Conservation (phyloP, 2,888 invertebrate genomes). For the Dryomyza anilis region DNA sequence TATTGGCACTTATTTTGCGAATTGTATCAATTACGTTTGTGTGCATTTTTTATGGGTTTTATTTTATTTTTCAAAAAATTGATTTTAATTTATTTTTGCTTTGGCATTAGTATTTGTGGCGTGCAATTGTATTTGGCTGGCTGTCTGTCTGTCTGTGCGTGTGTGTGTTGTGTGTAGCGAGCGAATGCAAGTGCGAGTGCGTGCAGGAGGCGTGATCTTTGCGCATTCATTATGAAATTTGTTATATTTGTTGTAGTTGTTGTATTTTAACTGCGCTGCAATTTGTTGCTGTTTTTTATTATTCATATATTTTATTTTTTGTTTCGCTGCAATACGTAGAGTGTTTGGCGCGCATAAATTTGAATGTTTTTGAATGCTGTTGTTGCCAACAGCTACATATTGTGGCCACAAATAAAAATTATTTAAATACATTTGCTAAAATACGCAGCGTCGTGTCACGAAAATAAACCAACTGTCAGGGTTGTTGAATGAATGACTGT, state of each 20-base stretch:
- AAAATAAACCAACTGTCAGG: too few relatives aligned
- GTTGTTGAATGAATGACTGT: too few relatives aligned
- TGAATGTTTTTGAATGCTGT: too few relatives aligned
- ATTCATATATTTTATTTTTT: too few relatives aligned
- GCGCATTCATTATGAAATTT: slow-evolving; percentile 4
- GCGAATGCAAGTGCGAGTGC: slow-evolving; percentile 9
- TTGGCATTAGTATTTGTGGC: background rate
- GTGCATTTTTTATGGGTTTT: background rate
- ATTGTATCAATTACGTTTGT: slow-evolving; percentile 7
- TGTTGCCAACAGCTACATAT: too few relatives aligned
- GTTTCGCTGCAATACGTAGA: background rate
- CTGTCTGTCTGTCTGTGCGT: background rate
- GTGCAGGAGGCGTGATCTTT: slow-evolving; percentile 29
- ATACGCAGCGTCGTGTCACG: too few relatives aligned
- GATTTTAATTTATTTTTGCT: too few relatives aligned
- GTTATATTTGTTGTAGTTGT: background rate
- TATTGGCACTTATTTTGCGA: slow-evolving; percentile 1
- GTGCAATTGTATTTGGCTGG: background rate
- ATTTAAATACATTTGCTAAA: too few relatives aligned
- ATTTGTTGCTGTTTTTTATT: background rate
- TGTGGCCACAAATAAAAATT: too few relatives aligned
- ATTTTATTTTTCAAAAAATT: too few relatives aligned
- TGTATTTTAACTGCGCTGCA: background rate
- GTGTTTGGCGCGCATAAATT: background rate
- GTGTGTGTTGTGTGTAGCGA: background rate